Evolutionary conservation across 1,140 invertebrate genomes (phyloP).

Genomic region (Hypothenemus hampei): DNA sequence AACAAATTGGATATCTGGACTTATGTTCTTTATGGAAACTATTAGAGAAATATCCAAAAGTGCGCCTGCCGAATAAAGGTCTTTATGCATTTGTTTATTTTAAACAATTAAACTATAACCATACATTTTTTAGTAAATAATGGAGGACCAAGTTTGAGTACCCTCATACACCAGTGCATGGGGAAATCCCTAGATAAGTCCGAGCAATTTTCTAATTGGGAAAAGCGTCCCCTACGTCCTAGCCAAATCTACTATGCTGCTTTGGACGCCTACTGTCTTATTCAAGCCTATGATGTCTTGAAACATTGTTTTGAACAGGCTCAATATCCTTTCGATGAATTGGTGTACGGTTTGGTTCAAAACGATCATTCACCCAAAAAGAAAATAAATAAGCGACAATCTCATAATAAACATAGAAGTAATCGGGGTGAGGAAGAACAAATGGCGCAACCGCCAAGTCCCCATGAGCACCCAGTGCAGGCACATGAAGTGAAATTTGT

Average conservation of each 20-base stretch:
- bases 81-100: conserved; percentile 27
- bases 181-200: conserved; percentile 70
- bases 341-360: conserved; percentile 52
- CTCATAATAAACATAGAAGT: conserved; percentile 32
- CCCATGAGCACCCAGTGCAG: conserved; percentile 4
- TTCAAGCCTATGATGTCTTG: conserved; percentile 56
- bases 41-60: conserved; percentile 48
- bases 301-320: conserved; percentile 48
- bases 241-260: conserved; percentile 78
- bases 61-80: conserved; percentile 50
- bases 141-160: conserved; percentile 55
- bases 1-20: conserved; percentile 51
- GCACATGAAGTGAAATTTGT: conserved; percentile 46
- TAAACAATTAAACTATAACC: neutral
- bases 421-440: neutral
- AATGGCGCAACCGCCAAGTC: conserved; percentile 30
- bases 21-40: conserved; percentile 51
- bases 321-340: conserved; percentile 56
- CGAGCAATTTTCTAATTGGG: conserved; percentile 87
- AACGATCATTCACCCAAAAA: conserved; percentile 46
- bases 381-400: conserved; percentile 46
- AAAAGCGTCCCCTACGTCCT: conserved; percentile 67
- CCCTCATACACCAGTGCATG: conserved; percentile 66
- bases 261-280: conserved; percentile 72
- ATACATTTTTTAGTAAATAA: conserved; percentile 28